Conservation (phyloP, 2,113 vertebrate species). For the Oryctolagus cuniculus region DNA sequence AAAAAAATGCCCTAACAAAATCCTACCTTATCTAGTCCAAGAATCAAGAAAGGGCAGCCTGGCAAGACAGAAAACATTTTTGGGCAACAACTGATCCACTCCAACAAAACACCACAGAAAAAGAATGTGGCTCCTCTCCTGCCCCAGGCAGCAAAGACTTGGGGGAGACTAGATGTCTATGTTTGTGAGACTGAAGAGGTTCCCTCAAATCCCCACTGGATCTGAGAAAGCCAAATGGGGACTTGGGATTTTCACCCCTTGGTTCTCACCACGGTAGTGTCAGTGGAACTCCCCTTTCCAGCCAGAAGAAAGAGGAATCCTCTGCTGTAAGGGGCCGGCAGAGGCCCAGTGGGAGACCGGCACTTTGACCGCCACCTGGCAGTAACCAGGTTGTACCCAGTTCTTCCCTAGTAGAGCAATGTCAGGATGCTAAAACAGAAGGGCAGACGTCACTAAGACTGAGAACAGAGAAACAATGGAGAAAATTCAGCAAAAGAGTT, state of each 20-base stretch:
- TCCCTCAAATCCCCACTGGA: fast-evolving
- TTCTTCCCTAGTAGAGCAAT: not conserved
- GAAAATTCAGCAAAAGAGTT: not conserved
- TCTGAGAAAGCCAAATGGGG: not conserved
- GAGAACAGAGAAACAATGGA: not conserved
- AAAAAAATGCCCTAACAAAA: not conserved
- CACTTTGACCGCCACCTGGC: not conserved
- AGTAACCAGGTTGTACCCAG: not conserved
- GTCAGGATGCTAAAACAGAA: not conserved
- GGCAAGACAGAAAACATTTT: not conserved
- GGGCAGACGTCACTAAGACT: not conserved
- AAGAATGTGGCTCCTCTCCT: no score
- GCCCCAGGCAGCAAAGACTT: not conserved
- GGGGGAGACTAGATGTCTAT: not conserved
- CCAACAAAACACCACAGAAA: not conserved
- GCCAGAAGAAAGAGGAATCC: not conserved
- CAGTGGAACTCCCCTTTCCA: not conserved
- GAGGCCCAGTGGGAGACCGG: not conserved
- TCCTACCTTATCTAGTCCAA: not conserved
- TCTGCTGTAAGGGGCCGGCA: not conserved
- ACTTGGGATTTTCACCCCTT: no score
- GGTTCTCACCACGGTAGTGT: not conserved
- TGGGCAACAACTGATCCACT: not conserved
- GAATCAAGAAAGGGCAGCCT: not conserved
- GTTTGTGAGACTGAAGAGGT: not conserved